Evolutionary conservation across 2,113 vertebrate genomes (phyloP).

Genomic region (Podilymbus podiceps): DNA sequence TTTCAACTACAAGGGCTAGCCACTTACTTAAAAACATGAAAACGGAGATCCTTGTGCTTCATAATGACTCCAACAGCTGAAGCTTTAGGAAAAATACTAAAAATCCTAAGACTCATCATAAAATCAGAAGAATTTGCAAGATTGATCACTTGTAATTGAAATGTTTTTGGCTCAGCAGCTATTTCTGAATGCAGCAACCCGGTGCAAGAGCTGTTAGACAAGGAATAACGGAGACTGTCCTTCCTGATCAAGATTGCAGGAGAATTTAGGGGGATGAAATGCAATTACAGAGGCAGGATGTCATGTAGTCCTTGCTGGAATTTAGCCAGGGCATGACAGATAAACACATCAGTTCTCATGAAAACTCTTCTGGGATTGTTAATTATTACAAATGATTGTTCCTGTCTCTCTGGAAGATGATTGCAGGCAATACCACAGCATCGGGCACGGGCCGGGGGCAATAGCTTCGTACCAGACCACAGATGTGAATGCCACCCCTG

Average conservation of each 20-base stretch:
- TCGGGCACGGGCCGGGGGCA: background rate
- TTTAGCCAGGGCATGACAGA: conserved; percentile 14
- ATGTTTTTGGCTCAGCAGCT: background rate
- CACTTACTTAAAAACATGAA: conserved; percentile 48
- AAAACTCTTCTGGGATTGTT: conserved; percentile 26
- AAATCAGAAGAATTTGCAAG: conserved; percentile 10
- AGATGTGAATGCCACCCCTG: background rate
- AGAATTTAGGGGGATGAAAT: background rate
- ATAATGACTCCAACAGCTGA: background rate
- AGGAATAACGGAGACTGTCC: background rate
- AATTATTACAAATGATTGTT: background rate
- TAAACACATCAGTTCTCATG: conserved; percentile 6
- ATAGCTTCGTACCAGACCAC: background rate
- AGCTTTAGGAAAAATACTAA: background rate
- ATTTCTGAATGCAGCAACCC: background rate
- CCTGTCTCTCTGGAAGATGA: background rate
- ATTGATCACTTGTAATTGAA: background rate
- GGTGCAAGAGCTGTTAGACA: background rate
- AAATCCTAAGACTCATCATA: background rate
- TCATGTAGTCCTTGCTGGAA: background rate
- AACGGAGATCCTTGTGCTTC: conserved; percentile 27
- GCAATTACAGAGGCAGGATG: background rate
- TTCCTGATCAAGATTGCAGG: background rate
- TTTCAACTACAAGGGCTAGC: conserved; percentile 43
- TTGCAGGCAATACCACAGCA: background rate